These are phyloP conservation scores for Ptychobarbus kaznakovi DNA, from an alignment of 2,797 vertebrate species.

Conservation along the genomic window DNA sequence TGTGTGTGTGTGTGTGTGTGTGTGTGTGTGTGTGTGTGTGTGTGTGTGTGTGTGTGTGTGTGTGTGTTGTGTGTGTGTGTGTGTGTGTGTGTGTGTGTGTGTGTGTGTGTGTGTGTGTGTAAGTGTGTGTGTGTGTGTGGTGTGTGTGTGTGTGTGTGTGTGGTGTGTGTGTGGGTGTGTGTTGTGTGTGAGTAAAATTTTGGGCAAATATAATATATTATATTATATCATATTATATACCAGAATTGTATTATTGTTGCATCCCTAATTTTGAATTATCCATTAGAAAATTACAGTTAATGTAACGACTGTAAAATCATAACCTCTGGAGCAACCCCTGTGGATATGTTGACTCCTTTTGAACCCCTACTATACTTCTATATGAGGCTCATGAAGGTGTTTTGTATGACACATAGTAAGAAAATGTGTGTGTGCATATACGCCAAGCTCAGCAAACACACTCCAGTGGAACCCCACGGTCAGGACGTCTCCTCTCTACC, in stretches of 20 bases:
- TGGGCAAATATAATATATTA: neutral
- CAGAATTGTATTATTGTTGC: too few relatives aligned
- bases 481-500: conserved; percentile 38
- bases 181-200: too few relatives aligned
- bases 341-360: neutral
- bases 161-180: too few relatives aligned
- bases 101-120: too few relatives aligned
- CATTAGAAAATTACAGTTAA: neutral
- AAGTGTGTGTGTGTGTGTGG: too few relatives aligned
- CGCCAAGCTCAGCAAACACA: conserved; percentile 17
- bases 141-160: too few relatives aligned
- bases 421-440: conserved; percentile 17
- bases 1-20: too few relatives aligned
- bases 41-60: too few relatives aligned
- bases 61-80: too few relatives aligned
- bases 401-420: neutral
- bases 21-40: too few relatives aligned
- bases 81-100: too few relatives aligned
- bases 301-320: neutral
- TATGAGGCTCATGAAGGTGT: neutral
- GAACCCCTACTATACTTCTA: conserved; percentile 4
- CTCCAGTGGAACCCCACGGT: conserved; percentile 31
- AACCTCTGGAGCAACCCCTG: neutral
- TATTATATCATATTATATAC: neutral
- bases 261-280: neutral